Evolutionary conservation across 1,140 invertebrate genomes (phyloP).

Genomic region (Papilio glaucus): DNA sequence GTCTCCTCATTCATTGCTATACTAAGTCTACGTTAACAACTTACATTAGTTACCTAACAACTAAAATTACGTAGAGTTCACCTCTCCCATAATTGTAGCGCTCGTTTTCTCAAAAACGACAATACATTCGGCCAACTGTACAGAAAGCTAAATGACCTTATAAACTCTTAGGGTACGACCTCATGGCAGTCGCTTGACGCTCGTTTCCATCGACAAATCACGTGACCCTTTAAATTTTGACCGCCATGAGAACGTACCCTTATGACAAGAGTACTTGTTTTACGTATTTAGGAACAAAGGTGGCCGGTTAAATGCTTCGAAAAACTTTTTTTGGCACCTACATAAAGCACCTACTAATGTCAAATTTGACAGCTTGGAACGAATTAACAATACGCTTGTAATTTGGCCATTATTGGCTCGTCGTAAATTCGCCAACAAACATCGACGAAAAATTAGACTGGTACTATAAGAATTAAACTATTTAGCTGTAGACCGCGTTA

Average conservation of each 20-base stretch:
- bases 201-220: too few relatives aligned
- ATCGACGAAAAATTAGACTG: too few relatives aligned
- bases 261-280: background rate
- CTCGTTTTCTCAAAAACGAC: slow-evolving; percentile 36
- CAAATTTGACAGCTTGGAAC: background rate
- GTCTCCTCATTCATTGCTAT: slow-evolving; percentile 46
- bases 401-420: too few relatives aligned
- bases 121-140: slow-evolving; percentile 42
- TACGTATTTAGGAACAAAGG: slow-evolving; percentile 34
- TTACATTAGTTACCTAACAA: slow-evolving; percentile 45
- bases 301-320: slow-evolving; percentile 37
- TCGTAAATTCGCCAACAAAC: too few relatives aligned
- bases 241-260: too few relatives aligned
- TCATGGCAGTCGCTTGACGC: too few relatives aligned
- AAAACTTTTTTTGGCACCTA: slow-evolving; percentile 46
- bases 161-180: background rate
- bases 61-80: slow-evolving; percentile 34
- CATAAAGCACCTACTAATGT: slow-evolving; percentile 42
- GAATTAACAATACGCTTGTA: too few relatives aligned
- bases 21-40: slow-evolving; percentile 49
- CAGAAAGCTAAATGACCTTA: background rate
- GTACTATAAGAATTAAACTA: too few relatives aligned
- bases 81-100: slow-evolving; percentile 34
- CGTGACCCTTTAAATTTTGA: too few relatives aligned
- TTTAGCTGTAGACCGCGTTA: too few relatives aligned